Evolutionary conservation across 2,888 invertebrate genomes (phyloP), one percentile per base, ranked within the genome.

Genomic region (Drosophila mercatorum): DNA sequence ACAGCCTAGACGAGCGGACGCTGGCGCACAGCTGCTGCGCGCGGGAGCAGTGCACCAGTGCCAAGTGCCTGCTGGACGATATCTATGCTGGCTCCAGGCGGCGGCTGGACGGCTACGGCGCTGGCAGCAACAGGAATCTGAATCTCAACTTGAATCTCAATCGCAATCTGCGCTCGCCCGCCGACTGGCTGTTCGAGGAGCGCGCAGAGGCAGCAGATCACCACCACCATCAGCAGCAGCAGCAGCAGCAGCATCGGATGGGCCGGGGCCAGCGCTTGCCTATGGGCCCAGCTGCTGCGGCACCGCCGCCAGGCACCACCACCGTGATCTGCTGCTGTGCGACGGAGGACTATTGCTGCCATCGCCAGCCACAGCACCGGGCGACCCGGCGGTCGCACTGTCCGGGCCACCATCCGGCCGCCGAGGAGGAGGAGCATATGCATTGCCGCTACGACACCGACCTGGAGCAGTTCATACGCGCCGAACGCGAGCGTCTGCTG

Each of bases 271-370:
- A 64, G 28, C 65, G 40, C 66, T 75, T 51, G 26, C 36, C 52
- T 3, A 36, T 36, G 52, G 81, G 75, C 10, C 12, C 36, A 6
- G 31, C 31, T 34, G 7, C 5, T 5, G 28, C 12, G 6, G 14
- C 14, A 8, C 49, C 38, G 2, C 1, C 34, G 7, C 17, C 66
- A 0, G 66, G 74, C 41, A 82, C 86, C 51, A 22, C 53, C 3
- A 84, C 88, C 68, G 85, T 89, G 68, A 88, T 91, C 73, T 91
- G 91, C 74, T 91, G 91, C 74, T 92, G 92, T 85, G 90, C 92
- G 66, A 88, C 91, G 44, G 92, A 92, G 52, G 92, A 92, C 81
- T 92, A 90, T 84, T 92, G 92, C 83, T 92, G 89, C 83, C 92
- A 91, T 72, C 90, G 90, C 75, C 90, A 89, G 81, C 85, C 89